phyloP scores from a whole-genome alignment of 2,888 invertebrate species.

The Carpatolechia fugitivella region DNA sequence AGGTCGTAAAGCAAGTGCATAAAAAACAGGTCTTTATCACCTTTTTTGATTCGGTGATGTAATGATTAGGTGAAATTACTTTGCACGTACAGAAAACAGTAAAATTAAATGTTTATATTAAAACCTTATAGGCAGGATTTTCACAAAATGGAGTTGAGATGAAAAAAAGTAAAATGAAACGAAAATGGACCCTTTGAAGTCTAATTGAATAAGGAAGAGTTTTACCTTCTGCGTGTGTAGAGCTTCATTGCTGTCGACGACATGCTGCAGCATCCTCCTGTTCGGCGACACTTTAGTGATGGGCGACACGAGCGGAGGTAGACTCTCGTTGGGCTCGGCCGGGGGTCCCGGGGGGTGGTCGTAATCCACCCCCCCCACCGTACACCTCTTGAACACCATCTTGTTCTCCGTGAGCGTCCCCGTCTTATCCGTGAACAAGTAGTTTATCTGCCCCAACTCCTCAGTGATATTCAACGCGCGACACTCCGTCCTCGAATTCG shows the following conservation, averaged over 20 bases:
- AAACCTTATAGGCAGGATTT: no score
- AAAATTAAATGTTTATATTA: no score
- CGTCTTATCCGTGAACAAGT: constrained; percentile 98
- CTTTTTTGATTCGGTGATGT: no score
- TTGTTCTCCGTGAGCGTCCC: constrained; percentile 98
- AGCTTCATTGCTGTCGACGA: constrained; percentile 60
- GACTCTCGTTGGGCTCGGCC: constrained; percentile 79
- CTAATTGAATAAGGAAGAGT: no score
- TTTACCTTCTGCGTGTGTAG: constrained; percentile 81
- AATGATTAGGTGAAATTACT: no score
- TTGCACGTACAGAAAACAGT: no score
- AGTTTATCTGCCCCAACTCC: constrained; percentile 94
- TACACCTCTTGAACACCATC: constrained; percentile 96
- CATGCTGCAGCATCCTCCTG: constrained; percentile 60
- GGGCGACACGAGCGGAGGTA: constrained; percentile 68
- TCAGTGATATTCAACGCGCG: constrained; percentile 98
- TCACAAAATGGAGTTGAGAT: no score
- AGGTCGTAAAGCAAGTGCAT: no score
- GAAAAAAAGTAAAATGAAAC: no score
- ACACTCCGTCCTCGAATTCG: constrained; percentile 88
- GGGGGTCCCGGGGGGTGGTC: constrained; percentile 88
- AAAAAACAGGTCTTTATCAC: no score
- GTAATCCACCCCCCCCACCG: constrained; percentile 93
- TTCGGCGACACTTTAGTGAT: constrained; percentile 69
- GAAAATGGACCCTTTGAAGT: no score